phyloP scores from a whole-genome alignment of 2,113 vertebrate species.

The Ciconia stormi region DNA sequence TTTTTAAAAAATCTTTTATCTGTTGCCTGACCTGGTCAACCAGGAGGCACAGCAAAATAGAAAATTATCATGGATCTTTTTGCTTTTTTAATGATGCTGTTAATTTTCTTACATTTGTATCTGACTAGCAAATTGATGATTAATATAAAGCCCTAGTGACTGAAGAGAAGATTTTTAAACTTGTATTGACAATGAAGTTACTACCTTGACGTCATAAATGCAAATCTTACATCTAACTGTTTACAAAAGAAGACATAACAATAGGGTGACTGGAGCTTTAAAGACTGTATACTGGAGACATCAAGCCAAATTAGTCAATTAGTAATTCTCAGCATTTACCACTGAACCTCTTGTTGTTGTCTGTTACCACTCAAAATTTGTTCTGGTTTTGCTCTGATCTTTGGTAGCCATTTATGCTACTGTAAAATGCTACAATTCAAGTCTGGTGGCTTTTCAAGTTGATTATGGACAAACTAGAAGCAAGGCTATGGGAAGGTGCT shows the following conservation, averaged over 20 bases:
- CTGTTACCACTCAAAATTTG: not conserved
- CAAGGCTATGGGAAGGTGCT: not conserved
- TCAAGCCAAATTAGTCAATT: not conserved
- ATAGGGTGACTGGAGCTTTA: not conserved
- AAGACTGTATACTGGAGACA: not conserved
- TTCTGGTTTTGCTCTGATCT: not conserved
- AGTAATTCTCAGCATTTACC: not conserved
- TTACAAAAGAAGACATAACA: not conserved
- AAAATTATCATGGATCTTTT: not conserved
- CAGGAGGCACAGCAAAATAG: not conserved
- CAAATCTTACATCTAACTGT: not conserved
- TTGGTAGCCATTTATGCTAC: not conserved
- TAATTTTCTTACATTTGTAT: no score
- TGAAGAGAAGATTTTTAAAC: not conserved
- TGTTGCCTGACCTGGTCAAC: not conserved
- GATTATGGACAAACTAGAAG: not conserved
- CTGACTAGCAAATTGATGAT: not conserved
- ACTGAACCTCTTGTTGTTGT: not conserved
- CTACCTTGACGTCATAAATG: not conserved
- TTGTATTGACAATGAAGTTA: not conserved
- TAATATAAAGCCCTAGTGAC: not conserved
- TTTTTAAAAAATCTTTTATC: not conserved
- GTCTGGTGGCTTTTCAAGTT: not conserved
- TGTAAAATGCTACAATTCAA: not conserved
- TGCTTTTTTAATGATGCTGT: not conserved